These are phyloP conservation scores for Percopsis omiscomaycus DNA, from an alignment of 2,797 vertebrate species.

Conservation along the genomic window DNA sequence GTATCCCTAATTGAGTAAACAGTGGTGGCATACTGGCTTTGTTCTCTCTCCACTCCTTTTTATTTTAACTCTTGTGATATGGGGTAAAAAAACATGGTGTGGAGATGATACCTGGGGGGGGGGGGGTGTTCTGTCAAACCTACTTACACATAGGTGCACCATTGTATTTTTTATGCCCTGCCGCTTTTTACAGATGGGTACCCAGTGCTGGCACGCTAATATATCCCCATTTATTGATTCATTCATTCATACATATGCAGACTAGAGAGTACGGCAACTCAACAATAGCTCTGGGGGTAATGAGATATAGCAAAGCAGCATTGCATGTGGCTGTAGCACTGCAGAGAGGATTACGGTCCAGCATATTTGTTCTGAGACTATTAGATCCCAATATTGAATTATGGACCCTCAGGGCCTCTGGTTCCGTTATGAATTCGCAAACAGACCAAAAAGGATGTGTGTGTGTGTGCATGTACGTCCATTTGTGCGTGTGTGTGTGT, in stretches of 20 bases:
- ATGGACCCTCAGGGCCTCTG: constrained; percentile 64
- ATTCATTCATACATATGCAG: constrained; percentile 19
- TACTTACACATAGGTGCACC: constrained; percentile 46
- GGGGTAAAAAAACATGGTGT: constrained; percentile 30
- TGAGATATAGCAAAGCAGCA: constrained; percentile 55
- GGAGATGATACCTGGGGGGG: too few species aligned
- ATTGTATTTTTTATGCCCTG: constrained; percentile 17
- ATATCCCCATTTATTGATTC: constrained; percentile 19
- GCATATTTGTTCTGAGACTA: constrained; percentile 78
- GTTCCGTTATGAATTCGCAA: constrained; percentile 77
- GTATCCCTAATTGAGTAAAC: constrained; percentile 63
- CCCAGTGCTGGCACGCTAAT: constrained; percentile 22
- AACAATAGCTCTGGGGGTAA: constrained; percentile 52
- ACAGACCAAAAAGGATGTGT: constrained; percentile 52
- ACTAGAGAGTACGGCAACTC: constrained; percentile 28
- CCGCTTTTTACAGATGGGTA: constrained; percentile 15
- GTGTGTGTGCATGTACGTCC: constrained; percentile 27
- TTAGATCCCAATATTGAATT: constrained; percentile 80
- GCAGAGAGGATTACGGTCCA: constrained; percentile 75
- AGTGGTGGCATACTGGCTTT: constrained; percentile 44
- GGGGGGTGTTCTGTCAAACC: constrained; percentile 40
- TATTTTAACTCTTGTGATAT: constrained; percentile 35
- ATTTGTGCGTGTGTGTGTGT: constrained; percentile 6
- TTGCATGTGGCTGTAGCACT: constrained; percentile 59
- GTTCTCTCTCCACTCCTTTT: constrained; percentile 27